Evolutionary conservation across 2,797 vertebrate genomes (phyloP).

Genomic region (Hoplostethus atlanticus): DNA sequence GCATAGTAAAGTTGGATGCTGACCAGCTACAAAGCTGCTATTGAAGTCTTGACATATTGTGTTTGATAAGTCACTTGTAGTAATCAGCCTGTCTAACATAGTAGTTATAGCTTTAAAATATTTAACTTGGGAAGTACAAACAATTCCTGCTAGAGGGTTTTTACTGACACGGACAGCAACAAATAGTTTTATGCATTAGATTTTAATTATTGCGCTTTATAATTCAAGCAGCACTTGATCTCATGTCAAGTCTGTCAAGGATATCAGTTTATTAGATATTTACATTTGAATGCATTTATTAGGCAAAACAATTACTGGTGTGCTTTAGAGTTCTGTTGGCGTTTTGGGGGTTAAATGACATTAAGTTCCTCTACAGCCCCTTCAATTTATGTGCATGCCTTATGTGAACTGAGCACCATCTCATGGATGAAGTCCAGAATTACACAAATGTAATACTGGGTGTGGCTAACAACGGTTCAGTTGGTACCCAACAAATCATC

Average conservation of each 20-base stretch:
- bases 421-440: slow-evolving; percentile 54
- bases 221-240: neutral
- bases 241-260: neutral
- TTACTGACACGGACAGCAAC: too few species aligned
- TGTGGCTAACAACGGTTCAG: neutral
- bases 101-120: too few species aligned
- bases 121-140: too few species aligned
- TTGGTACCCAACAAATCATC: too few species aligned
- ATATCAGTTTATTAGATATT: neutral
- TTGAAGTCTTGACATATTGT: too few species aligned
- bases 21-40: too few species aligned
- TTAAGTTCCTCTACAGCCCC: slow-evolving; percentile 13
- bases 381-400: neutral
- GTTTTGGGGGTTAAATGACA: slow-evolving; percentile 18
- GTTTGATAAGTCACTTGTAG: neutral
- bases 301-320: neutral
- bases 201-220: too few species aligned
- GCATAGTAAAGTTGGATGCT: too few species aligned
- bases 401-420: slow-evolving; percentile 53
- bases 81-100: too few species aligned
- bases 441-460: neutral
- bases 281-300: slow-evolving; percentile 8
- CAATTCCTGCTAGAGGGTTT: neutral
- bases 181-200: too few species aligned
- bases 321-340: neutral